Evolutionary conservation across 1,140 invertebrate species (phyloP).

Genomic region (Heterodera schachtii): DNA sequence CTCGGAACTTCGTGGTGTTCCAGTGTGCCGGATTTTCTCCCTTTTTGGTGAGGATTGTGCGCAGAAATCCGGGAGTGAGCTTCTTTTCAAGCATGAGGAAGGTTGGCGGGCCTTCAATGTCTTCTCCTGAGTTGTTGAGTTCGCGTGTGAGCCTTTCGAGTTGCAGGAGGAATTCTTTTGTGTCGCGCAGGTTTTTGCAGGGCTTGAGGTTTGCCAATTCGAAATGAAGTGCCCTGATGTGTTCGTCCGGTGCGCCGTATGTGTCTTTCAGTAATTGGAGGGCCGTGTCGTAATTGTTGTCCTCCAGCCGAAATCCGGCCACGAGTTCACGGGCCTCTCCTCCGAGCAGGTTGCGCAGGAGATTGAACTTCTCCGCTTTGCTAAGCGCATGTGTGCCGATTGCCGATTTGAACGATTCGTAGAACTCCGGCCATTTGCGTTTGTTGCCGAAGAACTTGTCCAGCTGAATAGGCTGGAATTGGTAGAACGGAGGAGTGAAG

Average conservation of each 20-base stretch:
- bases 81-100: conserved; percentile 5
- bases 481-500: background rate
- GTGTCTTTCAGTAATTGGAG: conserved; percentile 1
- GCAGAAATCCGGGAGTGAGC: background rate
- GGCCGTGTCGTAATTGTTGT: conserved; percentile 2
- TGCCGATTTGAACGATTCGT: conserved; percentile 1
- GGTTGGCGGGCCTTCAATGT: conserved; percentile 10
- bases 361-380: background rate
- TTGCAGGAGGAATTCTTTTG: conserved; percentile 2
- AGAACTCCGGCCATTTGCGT: conserved; percentile 4
- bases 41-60: conserved; percentile 11
- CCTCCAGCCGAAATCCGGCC: conserved; percentile 7
- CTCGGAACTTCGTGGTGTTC: background rate
- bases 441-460: background rate
- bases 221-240: background rate
- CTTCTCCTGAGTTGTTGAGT: conserved; percentile 10
- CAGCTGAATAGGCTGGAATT: background rate
- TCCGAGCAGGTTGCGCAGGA: background rate
- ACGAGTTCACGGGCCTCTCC: background rate
- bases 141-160: background rate
- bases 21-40: conserved; percentile 4
- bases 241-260: conserved; percentile 4
- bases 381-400: background rate
- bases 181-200: conserved; percentile 6
- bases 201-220: conserved; percentile 1